Conservation (phyloP, 2,888 invertebrate genomes). For the Drosophila mercatorum region DNA sequence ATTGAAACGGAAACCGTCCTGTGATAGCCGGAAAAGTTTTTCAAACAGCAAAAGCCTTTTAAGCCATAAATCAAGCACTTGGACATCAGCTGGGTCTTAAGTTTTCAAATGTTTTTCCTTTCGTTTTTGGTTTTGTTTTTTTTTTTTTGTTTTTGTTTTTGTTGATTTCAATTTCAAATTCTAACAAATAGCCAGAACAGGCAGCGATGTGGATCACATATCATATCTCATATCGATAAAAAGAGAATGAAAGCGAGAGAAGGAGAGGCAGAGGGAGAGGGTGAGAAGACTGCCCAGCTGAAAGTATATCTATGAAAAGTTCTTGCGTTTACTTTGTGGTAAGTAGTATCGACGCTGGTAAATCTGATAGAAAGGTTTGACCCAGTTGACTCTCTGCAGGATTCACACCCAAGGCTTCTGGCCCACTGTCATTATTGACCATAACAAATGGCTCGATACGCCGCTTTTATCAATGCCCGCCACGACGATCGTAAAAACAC, state of each 20-base stretch:
- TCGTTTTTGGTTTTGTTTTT: not conserved
- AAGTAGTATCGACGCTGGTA: constrained; percentile 24
- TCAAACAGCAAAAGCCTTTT: constrained; percentile 62
- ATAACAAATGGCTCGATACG: constrained; percentile 16
- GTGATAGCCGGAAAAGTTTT: constrained; percentile 64
- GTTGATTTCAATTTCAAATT: constrained; percentile 44
- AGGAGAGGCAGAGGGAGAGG: not conserved
- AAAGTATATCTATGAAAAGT: constrained; percentile 16
- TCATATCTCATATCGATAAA: constrained; percentile 46
- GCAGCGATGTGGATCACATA: constrained; percentile 43
- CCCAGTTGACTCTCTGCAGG: constrained; percentile 9
- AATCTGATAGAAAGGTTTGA: constrained; percentile 27
- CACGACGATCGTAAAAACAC: constrained; percentile 52
- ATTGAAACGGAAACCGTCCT: constrained; percentile 62
- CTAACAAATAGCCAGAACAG: constrained; percentile 19
- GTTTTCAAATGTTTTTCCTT: constrained; percentile 26
- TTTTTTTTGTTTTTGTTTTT: not conserved
- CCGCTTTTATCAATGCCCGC: constrained; percentile 38
- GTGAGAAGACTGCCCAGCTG: constrained; percentile 19
- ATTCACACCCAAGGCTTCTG: constrained; percentile 9
- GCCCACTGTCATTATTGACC: constrained; percentile 21
- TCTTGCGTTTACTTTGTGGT: constrained; percentile 18
- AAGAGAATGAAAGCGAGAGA: constrained; percentile 17
- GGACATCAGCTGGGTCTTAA: constrained; percentile 52
- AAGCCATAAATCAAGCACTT: constrained; percentile 65